Percentiles rank a stretch among this genome's conserved stretches.
Evolutionary conservation across 2,797 vertebrate genomes (phyloP).

Genomic region (Gila robusta): DNA sequence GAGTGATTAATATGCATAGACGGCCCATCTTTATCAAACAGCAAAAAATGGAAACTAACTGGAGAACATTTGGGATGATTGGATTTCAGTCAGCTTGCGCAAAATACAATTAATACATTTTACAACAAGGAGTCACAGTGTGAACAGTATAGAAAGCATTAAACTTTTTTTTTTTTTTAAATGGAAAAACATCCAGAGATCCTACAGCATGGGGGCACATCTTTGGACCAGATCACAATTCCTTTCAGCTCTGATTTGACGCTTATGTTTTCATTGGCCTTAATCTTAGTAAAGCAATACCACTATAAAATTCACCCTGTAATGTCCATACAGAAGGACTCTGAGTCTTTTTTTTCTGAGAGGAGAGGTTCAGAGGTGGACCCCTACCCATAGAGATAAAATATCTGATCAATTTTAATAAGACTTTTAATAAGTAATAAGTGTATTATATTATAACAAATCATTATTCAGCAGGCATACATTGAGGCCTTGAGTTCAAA

Average conservation of each 20-base stretch:
- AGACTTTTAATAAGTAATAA: slow-evolving; percentile 25
- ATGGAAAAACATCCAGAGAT: slow-evolving; percentile 6
- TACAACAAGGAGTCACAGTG: slow-evolving; percentile 22
- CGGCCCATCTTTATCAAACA: slow-evolving; percentile 79
- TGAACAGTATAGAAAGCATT: slow-evolving; percentile 41
- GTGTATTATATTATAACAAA: slow-evolving; percentile 12
- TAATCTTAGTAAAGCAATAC: slow-evolving; percentile 31
- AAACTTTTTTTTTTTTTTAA: neutral
- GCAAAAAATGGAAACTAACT: slow-evolving; percentile 66
- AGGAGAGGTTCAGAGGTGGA: slow-evolving; percentile 24
- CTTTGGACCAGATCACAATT: slow-evolving; percentile 21
- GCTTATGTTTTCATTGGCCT: slow-evolving; percentile 22
- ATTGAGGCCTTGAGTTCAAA: slow-evolving; percentile 17
- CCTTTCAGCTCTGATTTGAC: neutral
- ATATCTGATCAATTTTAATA: slow-evolving; percentile 22
- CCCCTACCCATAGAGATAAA: neutral
- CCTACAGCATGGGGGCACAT: slow-evolving; percentile 14
- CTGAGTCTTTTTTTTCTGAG: neutral
- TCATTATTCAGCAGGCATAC: neutral
- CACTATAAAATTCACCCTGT: neutral
- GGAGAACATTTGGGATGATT: slow-evolving; percentile 48
- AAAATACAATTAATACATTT: slow-evolving; percentile 50
- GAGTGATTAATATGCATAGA: slow-evolving; percentile 93
- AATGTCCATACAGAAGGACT: neutral
- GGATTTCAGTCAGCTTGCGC: slow-evolving; percentile 47